These are phyloP conservation scores for Brachyrhaphis roseni DNA, from an alignment of 2,797 vertebrate genomes.

Conservation along the genomic window DNA sequence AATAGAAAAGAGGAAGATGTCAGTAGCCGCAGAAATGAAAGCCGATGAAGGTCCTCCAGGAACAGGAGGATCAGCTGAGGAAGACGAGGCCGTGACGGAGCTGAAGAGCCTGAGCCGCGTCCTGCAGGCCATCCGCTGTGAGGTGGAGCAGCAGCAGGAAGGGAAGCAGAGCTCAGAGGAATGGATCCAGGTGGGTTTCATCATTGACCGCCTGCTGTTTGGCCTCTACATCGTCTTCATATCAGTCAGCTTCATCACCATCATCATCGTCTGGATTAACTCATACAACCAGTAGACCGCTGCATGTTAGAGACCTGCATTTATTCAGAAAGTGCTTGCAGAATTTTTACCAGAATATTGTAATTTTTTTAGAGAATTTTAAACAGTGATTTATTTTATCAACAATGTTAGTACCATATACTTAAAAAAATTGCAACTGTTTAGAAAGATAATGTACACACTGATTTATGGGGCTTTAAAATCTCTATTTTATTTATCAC, in stretches of 20 bases:
- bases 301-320: conserved; percentile 13
- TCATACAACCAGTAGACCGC: conserved; percentile 48
- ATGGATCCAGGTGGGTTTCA: conserved; percentile 77
- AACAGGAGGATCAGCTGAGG: not conserved
- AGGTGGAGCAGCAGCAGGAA: conserved; percentile 63
- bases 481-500: not conserved
- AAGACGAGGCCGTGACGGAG: conserved; percentile 59
- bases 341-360: conserved; percentile 1
- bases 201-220: conserved; percentile 81
- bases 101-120: conserved; percentile 68
- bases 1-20: conserved; percentile 31
- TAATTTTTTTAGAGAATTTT: not conserved
- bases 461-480: conserved; percentile 14
- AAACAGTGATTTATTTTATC: conserved; percentile 9
- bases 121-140: conserved; percentile 65
- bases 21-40: conserved; percentile 7
- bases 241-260: conserved; percentile 76
- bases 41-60: not conserved
- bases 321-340: conserved; percentile 18
- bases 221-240: conserved; percentile 78
- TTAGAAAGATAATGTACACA: not conserved
- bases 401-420: not conserved
- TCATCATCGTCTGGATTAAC: conserved; percentile 71
- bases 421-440: conserved; percentile 10
- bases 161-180: conserved; percentile 58